Base-by-base conservation (phyloP, 2,888 invertebrate genomes). In the Mesorhabditis spiculigera region DNA sequence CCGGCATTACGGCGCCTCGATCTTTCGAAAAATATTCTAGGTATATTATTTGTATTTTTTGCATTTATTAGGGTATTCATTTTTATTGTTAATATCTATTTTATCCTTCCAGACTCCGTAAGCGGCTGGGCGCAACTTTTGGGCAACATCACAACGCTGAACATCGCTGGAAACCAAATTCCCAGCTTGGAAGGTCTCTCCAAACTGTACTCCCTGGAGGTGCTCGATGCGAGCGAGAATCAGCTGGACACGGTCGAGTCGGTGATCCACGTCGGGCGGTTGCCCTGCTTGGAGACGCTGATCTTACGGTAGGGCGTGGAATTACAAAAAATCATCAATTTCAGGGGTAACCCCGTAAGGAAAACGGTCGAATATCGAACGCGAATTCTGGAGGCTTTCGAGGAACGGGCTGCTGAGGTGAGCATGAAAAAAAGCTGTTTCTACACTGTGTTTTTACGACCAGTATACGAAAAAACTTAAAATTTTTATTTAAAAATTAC, bases 341-440 rank as follows among this genome's bases (percentile, higher is more conserved):
- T 96, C 65, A 92, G 92, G 0, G 94, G 94, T 0, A 96, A 96
- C 88, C 92, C 93, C 16, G 91, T 96, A 0, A 93, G 94, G 0
- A 90, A 91, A 1, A 90, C 91, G 28, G 73, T 77, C 50, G 79
- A 81, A 61, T 79, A 79, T 65, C 68, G 96, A 81, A 91, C 93
- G 0, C 92, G 93, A 84, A 92, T 94, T 4, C 88, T 96, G 77
- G 93, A 94, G 81, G 90, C 92, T 80, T 95, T 96, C 85, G 92
- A 92, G 66, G 90, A 91, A 63, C 90, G 94, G 75, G 93, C 93
- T 80, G 88, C 90, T 13, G 93, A 94, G 86, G 91, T 87, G 77
- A 62, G 65, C 28, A 28, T 28, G 6, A 28, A 28, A 28, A 28
- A 28, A 28, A 28, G 28, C 28, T 28, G 28, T 28, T 28, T 28